These are phyloP conservation scores for Rattus rattus DNA, from an alignment of 2,113 vertebrate species.

Conservation along the genomic window DNA sequence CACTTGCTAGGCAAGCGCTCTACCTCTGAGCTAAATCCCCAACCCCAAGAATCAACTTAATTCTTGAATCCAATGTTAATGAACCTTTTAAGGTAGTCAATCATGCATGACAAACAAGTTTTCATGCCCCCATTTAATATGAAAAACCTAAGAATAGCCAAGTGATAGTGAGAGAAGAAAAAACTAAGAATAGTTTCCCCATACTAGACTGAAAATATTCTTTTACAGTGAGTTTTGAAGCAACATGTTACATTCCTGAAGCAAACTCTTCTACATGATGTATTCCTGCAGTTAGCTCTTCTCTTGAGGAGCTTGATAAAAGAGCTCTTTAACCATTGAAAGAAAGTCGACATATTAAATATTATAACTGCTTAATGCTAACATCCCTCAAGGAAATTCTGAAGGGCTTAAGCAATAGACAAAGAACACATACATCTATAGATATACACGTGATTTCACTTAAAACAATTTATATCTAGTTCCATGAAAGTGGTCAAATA, in stretches of 20 bases:
- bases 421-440: not conserved
- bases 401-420: not conserved
- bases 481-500: not conserved
- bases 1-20: too few relatives aligned
- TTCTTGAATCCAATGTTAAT: not conserved
- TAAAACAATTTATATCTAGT: not conserved
- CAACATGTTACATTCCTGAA: not conserved
- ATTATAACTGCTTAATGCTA: not conserved
- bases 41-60: not conserved
- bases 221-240: not conserved
- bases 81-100: slow-evolving; percentile 1
- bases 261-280: not conserved
- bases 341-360: not conserved
- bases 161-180: not conserved
- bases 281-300: not conserved
- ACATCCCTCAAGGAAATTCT: not conserved
- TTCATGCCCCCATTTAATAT: not conserved
- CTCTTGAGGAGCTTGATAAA: not conserved
- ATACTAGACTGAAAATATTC: slow-evolving; percentile 19
- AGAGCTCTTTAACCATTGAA: not conserved
- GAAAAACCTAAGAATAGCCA: slow-evolving; percentile 9
- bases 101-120: not conserved
- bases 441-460: not conserved
- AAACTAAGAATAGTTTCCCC: not conserved
- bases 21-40: too few relatives aligned